A percentile compares a stretch with the other conserved stretches of the same genome.
phyloP scores from a whole-genome alignment of 2,797 vertebrate genomes.

The Heliangelus exortis region DNA sequence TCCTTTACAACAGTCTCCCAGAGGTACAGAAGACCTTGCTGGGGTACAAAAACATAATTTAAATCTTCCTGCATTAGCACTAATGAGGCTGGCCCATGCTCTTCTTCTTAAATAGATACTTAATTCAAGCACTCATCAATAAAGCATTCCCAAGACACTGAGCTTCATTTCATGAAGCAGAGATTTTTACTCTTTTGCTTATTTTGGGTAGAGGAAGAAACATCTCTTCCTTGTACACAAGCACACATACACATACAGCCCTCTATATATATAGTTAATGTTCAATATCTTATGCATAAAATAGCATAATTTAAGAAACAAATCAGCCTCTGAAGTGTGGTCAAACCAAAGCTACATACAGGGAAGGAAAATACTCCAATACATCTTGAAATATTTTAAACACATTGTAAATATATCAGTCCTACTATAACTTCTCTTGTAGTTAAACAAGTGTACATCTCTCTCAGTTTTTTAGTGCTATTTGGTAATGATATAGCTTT shows the following conservation, averaged over 20 bases:
- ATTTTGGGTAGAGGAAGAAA: not conserved
- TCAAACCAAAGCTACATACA: accelerated
- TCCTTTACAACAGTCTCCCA: slow-evolving; percentile 29
- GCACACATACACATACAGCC: not conserved
- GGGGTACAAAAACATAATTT: slow-evolving; percentile 41
- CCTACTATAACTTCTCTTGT: not conserved
- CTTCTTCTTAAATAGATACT: slow-evolving; percentile 19
- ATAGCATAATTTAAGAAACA: not conserved
- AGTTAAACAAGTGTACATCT: not conserved
- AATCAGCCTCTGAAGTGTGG: not conserved
- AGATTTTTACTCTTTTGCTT: not conserved
- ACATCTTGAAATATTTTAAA: not conserved
- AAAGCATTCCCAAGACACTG: slow-evolving; percentile 19
- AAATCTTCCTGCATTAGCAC: slow-evolving; percentile 37
- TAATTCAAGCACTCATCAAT: slow-evolving; percentile 41
- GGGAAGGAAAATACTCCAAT: not conserved
- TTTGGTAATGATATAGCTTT: not conserved
- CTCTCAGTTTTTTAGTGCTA: not conserved
- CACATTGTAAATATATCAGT: not conserved
- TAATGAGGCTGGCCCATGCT: slow-evolving; percentile 49
- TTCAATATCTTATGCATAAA: not conserved
- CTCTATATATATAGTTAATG: not conserved
- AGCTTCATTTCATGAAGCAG: not conserved
- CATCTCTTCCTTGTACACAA: not conserved
- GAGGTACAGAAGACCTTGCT: slow-evolving; percentile 24